A percentile compares a stretch with the other conserved stretches of the same genome.
phyloP scores from a whole-genome alignment of 1,140 invertebrate genomes.

The Holotrichia oblita region DNA sequence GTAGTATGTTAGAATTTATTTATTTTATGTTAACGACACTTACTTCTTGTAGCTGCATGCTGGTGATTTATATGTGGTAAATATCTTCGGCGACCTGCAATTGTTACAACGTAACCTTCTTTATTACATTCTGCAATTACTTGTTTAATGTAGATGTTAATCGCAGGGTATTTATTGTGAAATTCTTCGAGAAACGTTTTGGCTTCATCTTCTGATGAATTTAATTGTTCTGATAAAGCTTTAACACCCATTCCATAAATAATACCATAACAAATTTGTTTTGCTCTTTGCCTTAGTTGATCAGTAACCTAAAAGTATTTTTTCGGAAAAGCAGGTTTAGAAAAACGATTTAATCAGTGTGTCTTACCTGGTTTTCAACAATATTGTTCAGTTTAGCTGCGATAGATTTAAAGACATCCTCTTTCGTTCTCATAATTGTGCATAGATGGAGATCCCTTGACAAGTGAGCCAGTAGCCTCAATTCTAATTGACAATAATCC shows the following conservation, averaged over 20 bases:
- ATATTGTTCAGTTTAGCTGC: constrained; percentile 84
- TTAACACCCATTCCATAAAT: constrained; percentile 97
- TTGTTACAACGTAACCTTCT: constrained; percentile 85
- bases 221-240: constrained; percentile 82
- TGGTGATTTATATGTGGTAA: constrained; percentile 79
- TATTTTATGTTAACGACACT: too few relatives aligned
- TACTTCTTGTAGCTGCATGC: constrained; percentile 69
- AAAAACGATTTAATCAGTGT: not conserved
- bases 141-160: constrained; percentile 72
- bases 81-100: constrained; percentile 81
- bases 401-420: constrained; percentile 89
- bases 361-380: constrained; percentile 67
- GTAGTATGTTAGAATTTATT: too few relatives aligned
- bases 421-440: constrained; percentile 71
- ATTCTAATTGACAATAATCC: constrained; percentile 96
- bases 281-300: constrained; percentile 83
- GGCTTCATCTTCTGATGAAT: constrained; percentile 84
- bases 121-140: constrained; percentile 75
- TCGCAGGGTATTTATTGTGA: constrained; percentile 81
- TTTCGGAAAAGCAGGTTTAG: too few relatives aligned
- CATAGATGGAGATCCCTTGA: constrained; percentile 80
- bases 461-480: constrained; percentile 92
- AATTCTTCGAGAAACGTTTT: constrained; percentile 83
- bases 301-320: constrained; percentile 71
- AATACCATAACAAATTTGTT: constrained; percentile 96